These are phyloP conservation scores for Lamellibrachia columna DNA, from an alignment of 2,888 invertebrate species.

Conservation along the genomic window DNA sequence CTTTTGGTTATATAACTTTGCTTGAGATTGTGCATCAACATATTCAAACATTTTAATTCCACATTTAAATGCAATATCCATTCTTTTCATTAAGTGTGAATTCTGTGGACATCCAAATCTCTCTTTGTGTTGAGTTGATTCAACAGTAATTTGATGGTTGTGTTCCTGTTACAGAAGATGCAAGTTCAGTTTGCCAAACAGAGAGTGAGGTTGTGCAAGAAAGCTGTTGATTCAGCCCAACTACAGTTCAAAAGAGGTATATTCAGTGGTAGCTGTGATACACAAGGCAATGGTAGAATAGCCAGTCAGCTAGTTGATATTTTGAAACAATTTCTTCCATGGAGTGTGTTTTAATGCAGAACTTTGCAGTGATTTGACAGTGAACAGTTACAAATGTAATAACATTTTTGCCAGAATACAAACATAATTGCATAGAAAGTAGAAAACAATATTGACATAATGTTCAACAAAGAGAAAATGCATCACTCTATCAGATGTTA, in stretches of 20 bases:
- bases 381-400: too few species aligned
- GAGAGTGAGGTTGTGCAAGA: slow-evolving; percentile 8
- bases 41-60: background rate
- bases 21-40: background rate
- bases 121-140: background rate
- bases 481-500: too few species aligned
- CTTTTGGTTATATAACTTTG: background rate
- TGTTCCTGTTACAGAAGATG: background rate
- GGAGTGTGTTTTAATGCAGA: too few species aligned
- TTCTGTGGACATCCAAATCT: too few species aligned
- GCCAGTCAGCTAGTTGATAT: too few species aligned
- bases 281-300: background rate
- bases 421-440: too few species aligned
- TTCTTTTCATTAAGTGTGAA: too few species aligned
- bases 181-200: slow-evolving; percentile 26
- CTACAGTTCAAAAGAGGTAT: background rate
- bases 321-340: too few species aligned
- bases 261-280: background rate
- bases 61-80: background rate
- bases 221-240: slow-evolving; percentile 21
- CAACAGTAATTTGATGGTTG: background rate
- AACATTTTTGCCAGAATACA: too few species aligned
- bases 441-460: too few species aligned
- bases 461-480: too few species aligned
- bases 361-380: too few species aligned